Base-by-base conservation (phyloP, 1,140 invertebrate species). In the Pectinophora gossypiella region DNA sequence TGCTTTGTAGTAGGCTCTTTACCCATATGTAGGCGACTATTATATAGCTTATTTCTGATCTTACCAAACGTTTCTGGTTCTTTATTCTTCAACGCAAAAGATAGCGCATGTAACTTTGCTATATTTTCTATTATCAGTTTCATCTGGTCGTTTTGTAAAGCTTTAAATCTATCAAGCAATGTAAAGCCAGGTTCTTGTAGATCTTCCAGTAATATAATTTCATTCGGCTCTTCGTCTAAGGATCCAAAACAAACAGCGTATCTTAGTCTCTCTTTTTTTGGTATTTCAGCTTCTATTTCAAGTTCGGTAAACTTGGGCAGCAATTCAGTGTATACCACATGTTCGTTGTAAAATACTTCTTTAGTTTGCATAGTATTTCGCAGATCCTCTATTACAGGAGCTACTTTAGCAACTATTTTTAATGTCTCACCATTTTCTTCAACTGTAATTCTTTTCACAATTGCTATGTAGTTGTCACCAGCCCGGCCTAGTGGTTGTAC, bases 171-270 rank as follows among this genome's bases (percentile, higher is more conserved):
- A 55, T 90, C 73, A 36, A 82, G 70, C 56, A 91, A 73, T 10
- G 42, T 22, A 55, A 81, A 91, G 0, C 86, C 85, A 5, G 52
- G 23, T 0, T 58, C 35, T 40, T 74, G 68, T 12, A 92, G 61
- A 70, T 92, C 90, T 64, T 91, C 86, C 48, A 92, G 65, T 19
- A 91, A 64, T 7, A 91, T 83, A 16, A 87, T 68, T 70, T 90
- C 89, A 35, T 88, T 57, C 5, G 65, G 55, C 20, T 80, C 65
- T 38, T 87, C 74, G 9, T 36, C 54, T 4, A 68, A 59, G 1
- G 47, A 13, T 13, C 32, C 47, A 19, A 36, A 48, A 16, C 47
- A 48, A 21, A 6, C 18, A 12, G 47, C 27, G 12, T 36, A 48
- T 19, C 47, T 35, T 6, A 48, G 20, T 19, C 16, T 35, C 36